Conservation (phyloP, 2,113 vertebrate species). For the Myocastor coypus region DNA sequence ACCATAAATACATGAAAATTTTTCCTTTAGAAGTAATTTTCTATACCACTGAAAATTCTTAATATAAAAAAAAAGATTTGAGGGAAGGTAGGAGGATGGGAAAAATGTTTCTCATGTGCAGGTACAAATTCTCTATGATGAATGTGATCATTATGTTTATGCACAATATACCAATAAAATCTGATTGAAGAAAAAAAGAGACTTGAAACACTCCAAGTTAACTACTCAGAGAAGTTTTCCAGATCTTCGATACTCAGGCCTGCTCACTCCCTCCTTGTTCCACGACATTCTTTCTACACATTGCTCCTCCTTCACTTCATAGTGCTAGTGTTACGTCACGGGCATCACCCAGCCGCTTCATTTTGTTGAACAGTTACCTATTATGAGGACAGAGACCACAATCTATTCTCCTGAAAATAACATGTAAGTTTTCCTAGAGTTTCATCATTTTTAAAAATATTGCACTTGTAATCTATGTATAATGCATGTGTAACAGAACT, state of each 20-base stretch:
- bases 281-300: neutral
- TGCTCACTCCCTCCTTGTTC: neutral
- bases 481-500: slow-evolving; percentile 15
- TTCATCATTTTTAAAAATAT: neutral
- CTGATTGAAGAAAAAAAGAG: neutral
- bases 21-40: slow-evolving; percentile 1
- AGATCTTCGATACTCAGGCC: neutral
- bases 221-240: neutral
- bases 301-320: neutral
- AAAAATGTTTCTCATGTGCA: neutral
- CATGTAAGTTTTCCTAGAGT: neutral
- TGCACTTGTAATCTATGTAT: neutral
- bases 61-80: slow-evolving; percentile 14
- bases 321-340: neutral
- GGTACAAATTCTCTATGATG: neutral
- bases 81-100: neutral
- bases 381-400: neutral
- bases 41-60: slow-evolving; percentile 31
- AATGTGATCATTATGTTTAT: neutral
- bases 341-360: neutral
- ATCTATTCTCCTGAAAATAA: neutral
- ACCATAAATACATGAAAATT: neutral
- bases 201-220: neutral
- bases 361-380: neutral
- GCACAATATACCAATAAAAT: neutral